These are phyloP conservation scores for Thunnus thynnus DNA, from an alignment of 2,113 vertebrate genomes.

Conservation along the genomic window DNA sequence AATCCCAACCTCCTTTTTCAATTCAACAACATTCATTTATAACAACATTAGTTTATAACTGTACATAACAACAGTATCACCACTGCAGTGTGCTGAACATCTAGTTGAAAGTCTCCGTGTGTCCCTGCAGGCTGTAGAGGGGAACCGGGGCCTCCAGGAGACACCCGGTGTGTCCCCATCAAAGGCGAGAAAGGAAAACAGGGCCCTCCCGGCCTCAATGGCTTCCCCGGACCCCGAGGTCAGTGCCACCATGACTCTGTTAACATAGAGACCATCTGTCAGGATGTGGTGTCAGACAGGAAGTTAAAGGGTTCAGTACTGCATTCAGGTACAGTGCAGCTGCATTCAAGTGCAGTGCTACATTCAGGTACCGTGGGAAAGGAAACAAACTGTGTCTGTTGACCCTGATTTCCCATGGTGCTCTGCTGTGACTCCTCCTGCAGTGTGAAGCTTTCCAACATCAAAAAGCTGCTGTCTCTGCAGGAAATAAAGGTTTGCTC, in stretches of 20 bases:
- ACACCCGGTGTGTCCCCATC: neutral
- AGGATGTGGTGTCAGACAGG: neutral
- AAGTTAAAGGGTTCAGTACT: neutral
- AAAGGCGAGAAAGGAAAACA: constrained; percentile 65
- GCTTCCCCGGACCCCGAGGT: constrained; percentile 80
- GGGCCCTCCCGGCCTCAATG: constrained; percentile 52
- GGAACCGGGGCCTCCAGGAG: constrained; percentile 61
- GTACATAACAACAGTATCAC: no score
- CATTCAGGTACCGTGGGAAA: neutral
- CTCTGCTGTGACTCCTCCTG: neutral
- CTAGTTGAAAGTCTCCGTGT: neutral
- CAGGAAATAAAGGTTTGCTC: constrained; percentile 76
- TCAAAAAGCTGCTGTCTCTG: neutral
- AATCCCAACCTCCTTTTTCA: no score
- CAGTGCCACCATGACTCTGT: constrained; percentile 1
- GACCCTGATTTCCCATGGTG: no score
- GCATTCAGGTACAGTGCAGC: no score
- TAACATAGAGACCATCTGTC: neutral
- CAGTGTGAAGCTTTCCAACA: neutral
- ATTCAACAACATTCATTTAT: no score
- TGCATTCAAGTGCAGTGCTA: neutral
- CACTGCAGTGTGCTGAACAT: no score
- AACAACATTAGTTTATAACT: no score
- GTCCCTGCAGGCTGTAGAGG: constrained; percentile 72
- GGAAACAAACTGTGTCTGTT: neutral